Evolutionary conservation across 2,888 invertebrate species (phyloP).

Genomic region (Agapostemon virescens): DNA sequence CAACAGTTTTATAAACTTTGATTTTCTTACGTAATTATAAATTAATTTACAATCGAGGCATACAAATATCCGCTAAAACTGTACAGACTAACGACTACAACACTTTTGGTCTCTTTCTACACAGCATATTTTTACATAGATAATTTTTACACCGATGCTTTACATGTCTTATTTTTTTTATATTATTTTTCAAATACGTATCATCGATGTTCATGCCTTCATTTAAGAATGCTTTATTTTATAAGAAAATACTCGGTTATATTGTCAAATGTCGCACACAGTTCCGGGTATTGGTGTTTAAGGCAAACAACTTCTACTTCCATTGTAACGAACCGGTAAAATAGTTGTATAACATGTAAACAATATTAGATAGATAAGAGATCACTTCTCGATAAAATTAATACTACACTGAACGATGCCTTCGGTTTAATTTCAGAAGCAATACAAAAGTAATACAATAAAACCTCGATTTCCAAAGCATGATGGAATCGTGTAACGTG

Average conservation of each 20-base stretch:
- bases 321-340: background rate
- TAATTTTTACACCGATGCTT: too few species aligned
- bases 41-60: too few species aligned
- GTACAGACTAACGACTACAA: too few species aligned
- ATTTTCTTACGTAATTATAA: too few species aligned
- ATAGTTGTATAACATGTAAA: background rate
- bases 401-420: background rate
- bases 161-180: too few species aligned
- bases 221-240: too few species aligned
- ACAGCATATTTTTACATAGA: too few species aligned
- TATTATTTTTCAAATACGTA: too few species aligned
- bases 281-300: background rate
- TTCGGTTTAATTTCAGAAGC: background rate
- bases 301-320: background rate
- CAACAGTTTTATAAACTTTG: too few species aligned
- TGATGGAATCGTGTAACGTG: background rate
- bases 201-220: too few species aligned
- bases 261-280: background rate
- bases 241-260: background rate
- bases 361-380: conserved; percentile 1
- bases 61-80: too few species aligned
- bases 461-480: background rate
- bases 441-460: background rate
- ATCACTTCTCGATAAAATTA: conserved; percentile 18
- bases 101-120: too few species aligned